Conservation (phyloP, 2,797 vertebrate genomes). For the Brachymystax lenok region DNA sequence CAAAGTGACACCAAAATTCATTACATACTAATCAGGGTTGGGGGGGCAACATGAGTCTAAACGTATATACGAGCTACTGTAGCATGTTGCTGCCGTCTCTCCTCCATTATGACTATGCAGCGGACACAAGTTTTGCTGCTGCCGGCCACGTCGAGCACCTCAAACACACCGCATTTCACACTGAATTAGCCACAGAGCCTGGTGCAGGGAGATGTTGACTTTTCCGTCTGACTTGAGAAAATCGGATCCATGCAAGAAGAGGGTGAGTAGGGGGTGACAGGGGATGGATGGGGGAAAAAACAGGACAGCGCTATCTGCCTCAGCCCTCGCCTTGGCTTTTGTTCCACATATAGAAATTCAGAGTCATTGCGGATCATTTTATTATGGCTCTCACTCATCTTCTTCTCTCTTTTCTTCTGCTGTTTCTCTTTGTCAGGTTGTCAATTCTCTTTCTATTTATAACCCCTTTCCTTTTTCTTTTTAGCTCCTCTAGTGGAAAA, state of each 20-base stretch:
- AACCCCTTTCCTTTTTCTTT: constrained; percentile 35
- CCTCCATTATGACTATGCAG: constrained; percentile 53
- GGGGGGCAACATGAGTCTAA: constrained; percentile 10
- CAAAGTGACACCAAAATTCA: not conserved
- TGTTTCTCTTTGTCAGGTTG: constrained; percentile 13
- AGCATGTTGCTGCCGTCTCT: not conserved
- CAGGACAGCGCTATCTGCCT: constrained; percentile 43
- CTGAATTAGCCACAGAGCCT: constrained; percentile 71
- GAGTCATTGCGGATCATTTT: constrained; percentile 25
- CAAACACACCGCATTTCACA: constrained; percentile 73
- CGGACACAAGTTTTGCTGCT: constrained; percentile 50
- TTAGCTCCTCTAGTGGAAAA: constrained; percentile 36
- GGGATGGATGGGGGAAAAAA: not conserved
- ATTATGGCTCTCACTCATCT: constrained; percentile 12
- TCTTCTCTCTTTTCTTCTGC: not conserved
- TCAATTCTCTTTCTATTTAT: constrained; percentile 43
- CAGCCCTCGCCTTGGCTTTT: constrained; percentile 29
- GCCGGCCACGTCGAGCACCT: constrained; percentile 55
- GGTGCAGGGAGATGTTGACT: constrained; percentile 74
- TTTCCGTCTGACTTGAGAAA: constrained; percentile 57
- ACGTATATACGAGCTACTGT: not conserved
- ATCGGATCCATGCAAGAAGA: constrained; percentile 21
- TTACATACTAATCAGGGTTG: not conserved
- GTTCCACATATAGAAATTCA: constrained; percentile 32
- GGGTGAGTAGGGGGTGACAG: not conserved